Evolutionary conservation across 2,888 invertebrate genomes (phyloP).

Genomic region (Isoperla grammatica): DNA sequence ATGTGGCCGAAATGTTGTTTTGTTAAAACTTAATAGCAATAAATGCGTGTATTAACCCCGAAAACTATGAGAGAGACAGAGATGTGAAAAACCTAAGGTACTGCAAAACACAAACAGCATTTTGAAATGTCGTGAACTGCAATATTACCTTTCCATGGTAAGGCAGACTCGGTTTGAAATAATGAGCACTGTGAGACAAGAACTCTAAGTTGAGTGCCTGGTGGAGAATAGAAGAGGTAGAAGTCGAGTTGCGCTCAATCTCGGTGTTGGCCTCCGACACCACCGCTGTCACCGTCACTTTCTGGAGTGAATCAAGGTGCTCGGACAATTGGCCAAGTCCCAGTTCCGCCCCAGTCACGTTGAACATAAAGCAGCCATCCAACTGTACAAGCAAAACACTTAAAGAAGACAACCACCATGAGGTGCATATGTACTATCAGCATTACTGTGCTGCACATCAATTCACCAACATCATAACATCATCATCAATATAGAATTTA

Average conservation of each 20-base stretch:
- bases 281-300: slow-evolving; percentile 43
- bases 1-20: neutral
- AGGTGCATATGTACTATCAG: too few species aligned
- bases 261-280: slow-evolving; percentile 57
- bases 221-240: slow-evolving; percentile 52
- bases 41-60: too few species aligned
- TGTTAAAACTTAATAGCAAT: neutral
- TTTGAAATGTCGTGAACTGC: too few species aligned
- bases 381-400: slow-evolving; percentile 29
- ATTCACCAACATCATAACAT: too few species aligned
- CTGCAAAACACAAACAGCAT: too few species aligned
- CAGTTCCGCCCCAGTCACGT: slow-evolving; percentile 40
- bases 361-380: slow-evolving; percentile 41
- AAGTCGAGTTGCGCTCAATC: slow-evolving; percentile 55
- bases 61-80: too few species aligned
- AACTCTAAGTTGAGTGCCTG: slow-evolving; percentile 55
- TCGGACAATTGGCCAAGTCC: slow-evolving; percentile 40
- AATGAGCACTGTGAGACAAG: slow-evolving; percentile 50
- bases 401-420: too few species aligned
- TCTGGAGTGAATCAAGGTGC: slow-evolving; percentile 37
- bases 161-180: slow-evolving; percentile 65
- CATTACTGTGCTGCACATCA: too few species aligned
- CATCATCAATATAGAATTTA: too few species aligned
- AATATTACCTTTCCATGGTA: slow-evolving; percentile 56
- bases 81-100: too few species aligned